Evolutionary conservation across 2,113 vertebrate genomes (phyloP).

Genomic region (Phocoena phocoena): DNA sequence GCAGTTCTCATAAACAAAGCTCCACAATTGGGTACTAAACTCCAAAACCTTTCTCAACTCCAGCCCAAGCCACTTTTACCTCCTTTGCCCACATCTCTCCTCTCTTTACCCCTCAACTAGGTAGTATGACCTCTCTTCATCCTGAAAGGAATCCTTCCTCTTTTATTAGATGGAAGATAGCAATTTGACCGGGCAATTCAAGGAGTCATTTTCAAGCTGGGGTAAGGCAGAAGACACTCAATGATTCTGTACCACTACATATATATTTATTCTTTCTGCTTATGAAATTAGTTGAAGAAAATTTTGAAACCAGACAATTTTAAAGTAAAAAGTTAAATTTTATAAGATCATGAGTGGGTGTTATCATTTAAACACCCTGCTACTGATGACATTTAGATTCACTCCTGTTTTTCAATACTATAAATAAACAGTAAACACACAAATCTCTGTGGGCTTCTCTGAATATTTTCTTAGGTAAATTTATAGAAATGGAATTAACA

Average conservation of each 20-base stretch:
- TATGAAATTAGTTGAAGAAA: constrained; percentile 1
- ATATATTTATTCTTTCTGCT: background rate
- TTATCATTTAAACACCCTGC: background rate
- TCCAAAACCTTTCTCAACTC: background rate
- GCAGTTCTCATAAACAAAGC: background rate
- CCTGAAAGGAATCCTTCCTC: background rate
- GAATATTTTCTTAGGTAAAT: constrained; percentile 42
- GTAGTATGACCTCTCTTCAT: background rate
- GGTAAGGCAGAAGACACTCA: background rate
- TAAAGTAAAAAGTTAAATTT: constrained; percentile 20
- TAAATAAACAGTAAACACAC: background rate
- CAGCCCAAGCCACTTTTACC: background rate
- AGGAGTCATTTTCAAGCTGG: background rate
- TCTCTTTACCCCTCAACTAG: background rate
- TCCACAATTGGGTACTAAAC: background rate
- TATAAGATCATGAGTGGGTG: background rate
- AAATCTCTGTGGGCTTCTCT: constrained; percentile 12
- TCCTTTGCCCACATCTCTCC: background rate
- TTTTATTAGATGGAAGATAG: background rate
- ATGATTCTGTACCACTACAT: background rate
- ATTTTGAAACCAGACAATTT: background rate
- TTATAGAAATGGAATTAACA: constrained; percentile 19
- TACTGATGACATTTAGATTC: background rate
- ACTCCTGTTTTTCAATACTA: background rate
- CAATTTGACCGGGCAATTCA: background rate